These are phyloP conservation scores for Eurytoma adleriae DNA, from an alignment of 2,888 invertebrate species.

Conservation along the genomic window DNA sequence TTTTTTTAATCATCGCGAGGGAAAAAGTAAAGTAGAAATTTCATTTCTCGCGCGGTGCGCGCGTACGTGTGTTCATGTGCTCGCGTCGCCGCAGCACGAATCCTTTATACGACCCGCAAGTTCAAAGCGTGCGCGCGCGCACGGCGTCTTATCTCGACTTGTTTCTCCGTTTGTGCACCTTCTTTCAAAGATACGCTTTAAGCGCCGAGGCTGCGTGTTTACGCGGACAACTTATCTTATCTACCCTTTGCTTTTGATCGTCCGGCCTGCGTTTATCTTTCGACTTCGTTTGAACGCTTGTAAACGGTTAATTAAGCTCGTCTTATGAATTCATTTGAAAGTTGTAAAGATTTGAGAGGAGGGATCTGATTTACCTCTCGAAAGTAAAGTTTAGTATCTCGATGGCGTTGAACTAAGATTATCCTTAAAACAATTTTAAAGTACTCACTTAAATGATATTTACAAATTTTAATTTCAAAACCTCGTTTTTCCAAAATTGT, in stretches of 20 bases:
- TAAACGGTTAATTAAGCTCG: slow-evolving; percentile 8
- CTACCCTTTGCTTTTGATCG: slow-evolving; percentile 7
- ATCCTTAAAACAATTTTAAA: no score
- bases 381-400: no score
- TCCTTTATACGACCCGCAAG: background rate
- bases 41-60: background rate
- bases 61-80: background rate
- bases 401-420: no score
- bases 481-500: no score
- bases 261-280: background rate
- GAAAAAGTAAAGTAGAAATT: slow-evolving; percentile 10
- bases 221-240: slow-evolving; percentile 13
- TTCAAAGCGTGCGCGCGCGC: background rate
- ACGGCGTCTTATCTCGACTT: background rate
- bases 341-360: no score
- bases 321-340: background rate
- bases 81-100: background rate
- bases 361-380: no score
- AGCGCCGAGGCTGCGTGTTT: slow-evolving; percentile 6
- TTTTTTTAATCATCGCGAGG: slow-evolving; percentile 54
- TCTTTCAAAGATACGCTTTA: background rate
- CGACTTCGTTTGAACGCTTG: background rate
- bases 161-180: background rate
- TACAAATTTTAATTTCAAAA: no score
- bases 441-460: no score